Conservation (phyloP, 2,888 invertebrate genomes). For the Campaea margaritaria region DNA sequence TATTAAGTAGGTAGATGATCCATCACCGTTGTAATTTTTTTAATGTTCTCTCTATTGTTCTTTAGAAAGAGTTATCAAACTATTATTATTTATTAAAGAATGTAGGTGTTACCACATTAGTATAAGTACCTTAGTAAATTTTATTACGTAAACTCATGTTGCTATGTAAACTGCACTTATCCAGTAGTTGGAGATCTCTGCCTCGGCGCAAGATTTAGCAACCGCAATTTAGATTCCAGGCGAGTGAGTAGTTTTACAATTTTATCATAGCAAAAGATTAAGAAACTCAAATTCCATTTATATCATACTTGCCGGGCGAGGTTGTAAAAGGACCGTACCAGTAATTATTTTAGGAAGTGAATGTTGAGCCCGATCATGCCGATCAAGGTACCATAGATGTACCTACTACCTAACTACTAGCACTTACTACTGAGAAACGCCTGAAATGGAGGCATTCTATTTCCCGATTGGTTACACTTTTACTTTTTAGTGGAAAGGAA, state of each 20-base stretch:
- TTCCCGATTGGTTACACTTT: slow-evolving; percentile 11
- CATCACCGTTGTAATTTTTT: too few species aligned
- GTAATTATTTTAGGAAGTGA: slow-evolving; percentile 50
- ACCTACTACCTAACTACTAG: background rate
- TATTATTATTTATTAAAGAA: slow-evolving; percentile 10
- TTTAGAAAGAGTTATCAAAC: slow-evolving; percentile 7
- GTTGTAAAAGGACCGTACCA: slow-evolving; percentile 47
- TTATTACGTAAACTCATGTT: background rate
- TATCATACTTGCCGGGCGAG: slow-evolving; percentile 26
- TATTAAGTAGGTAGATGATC: too few species aligned
- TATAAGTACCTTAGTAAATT: too few species aligned
- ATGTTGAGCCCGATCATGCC: slow-evolving; percentile 30
- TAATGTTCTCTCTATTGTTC: slow-evolving; percentile 13
- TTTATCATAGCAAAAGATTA: slow-evolving; percentile 34
- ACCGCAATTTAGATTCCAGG: slow-evolving; percentile 52
- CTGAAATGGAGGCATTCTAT: slow-evolving; percentile 6
- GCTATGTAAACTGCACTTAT: background rate
- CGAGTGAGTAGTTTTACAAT: slow-evolving; percentile 28
- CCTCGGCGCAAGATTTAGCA: slow-evolving; percentile 46
- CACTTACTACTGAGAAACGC: background rate
- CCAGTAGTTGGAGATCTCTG: background rate
- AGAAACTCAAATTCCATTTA: slow-evolving; percentile 27
- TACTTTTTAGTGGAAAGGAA: slow-evolving; percentile 10
- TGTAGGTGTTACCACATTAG: slow-evolving; percentile 1
- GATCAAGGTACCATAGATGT: slow-evolving; percentile 14